Evolutionary conservation across 2,113 vertebrate species (phyloP).

Genomic region (Scortum barcoo): DNA sequence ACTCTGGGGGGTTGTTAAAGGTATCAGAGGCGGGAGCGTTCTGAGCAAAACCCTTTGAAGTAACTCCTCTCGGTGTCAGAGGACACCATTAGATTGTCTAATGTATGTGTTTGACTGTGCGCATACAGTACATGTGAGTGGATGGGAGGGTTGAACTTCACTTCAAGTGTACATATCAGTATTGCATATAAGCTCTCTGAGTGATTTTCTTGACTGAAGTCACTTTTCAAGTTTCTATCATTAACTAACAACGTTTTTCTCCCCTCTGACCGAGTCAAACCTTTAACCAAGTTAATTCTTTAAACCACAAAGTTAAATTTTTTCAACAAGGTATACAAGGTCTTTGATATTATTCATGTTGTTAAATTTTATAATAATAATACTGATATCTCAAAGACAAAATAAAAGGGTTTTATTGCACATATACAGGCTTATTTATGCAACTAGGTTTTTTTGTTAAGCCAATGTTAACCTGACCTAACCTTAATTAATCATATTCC

Average conservation of each 20-base stretch:
- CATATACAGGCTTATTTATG: background rate
- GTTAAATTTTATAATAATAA: background rate
- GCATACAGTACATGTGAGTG: conserved; percentile 1
- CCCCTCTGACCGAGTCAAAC: background rate
- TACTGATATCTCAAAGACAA: too few relatives aligned
- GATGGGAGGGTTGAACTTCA: conserved; percentile 18
- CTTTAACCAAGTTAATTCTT: background rate
- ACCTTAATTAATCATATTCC: too few relatives aligned
- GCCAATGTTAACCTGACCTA: background rate
- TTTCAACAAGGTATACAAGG: background rate
- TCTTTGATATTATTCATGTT: background rate
- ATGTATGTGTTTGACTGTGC: conserved; percentile 29
- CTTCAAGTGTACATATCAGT: conserved; percentile 1
- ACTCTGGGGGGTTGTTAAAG: conserved; percentile 70
- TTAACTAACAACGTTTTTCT: conserved; percentile 9
- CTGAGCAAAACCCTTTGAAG: conserved; percentile 76
- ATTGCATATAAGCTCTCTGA: background rate
- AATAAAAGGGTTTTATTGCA: too few relatives aligned
- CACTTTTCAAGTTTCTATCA: conserved; percentile 23
- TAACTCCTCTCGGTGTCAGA: conserved; percentile 77
- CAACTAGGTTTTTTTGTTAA: background rate
- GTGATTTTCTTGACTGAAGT: conserved; percentile 6
- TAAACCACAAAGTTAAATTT: background rate
- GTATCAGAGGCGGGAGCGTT: conserved; percentile 67
- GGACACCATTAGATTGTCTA: conserved; percentile 62